phyloP scores from a whole-genome alignment of 2,113 vertebrate genomes.

The Microtus oregoni region DNA sequence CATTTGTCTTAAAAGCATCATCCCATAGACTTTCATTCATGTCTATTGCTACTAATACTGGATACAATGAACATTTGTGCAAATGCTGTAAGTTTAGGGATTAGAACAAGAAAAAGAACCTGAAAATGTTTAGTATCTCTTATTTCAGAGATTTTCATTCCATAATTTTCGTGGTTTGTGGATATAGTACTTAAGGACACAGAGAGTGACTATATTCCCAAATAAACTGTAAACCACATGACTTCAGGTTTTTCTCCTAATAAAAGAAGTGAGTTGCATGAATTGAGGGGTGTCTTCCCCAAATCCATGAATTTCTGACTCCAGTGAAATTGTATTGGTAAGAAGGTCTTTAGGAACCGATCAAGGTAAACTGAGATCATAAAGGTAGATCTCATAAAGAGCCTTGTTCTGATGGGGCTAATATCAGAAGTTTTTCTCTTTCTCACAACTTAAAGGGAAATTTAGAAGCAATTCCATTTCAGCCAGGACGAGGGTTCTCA shows the following conservation, averaged over 20 bases:
- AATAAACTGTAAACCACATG: constrained; percentile 54
- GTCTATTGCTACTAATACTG: not conserved
- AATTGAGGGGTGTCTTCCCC: not conserved
- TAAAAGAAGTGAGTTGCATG: not conserved
- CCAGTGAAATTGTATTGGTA: not conserved
- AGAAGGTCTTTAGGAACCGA: not conserved
- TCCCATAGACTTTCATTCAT: not conserved
- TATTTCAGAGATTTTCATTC: not conserved
- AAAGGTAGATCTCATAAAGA: not conserved
- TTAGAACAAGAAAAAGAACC: not conserved
- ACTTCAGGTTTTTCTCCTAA: constrained; percentile 22
- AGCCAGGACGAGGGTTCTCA: not conserved
- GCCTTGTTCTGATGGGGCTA: not conserved
- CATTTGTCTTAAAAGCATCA: not conserved
- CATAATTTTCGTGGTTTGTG: not conserved
- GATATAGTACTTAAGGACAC: not conserved
- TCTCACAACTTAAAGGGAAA: not conserved
- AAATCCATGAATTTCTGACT: not conserved
- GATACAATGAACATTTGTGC: not conserved
- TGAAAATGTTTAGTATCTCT: not conserved
- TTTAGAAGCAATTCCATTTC: not conserved
- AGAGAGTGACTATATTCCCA: not conserved
- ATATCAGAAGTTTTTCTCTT: not conserved
- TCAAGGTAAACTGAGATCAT: not conserved
- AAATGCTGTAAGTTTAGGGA: not conserved